These are phyloP conservation scores for Eretmocerus hayati DNA, from an alignment of 2,888 invertebrate genomes.

Conservation along the genomic window DNA sequence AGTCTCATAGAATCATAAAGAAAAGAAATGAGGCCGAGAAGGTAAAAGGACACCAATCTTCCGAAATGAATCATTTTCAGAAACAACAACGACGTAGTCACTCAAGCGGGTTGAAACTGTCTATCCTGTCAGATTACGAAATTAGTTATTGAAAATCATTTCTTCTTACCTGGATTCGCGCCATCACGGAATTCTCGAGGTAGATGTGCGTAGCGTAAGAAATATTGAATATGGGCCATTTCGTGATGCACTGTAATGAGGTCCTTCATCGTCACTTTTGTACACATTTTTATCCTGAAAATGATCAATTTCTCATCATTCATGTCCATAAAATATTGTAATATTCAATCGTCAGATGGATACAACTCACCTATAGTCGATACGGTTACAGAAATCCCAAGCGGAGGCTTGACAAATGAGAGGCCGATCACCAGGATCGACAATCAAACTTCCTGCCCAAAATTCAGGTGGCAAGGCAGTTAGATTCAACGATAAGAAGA, in stretches of 20 bases:
- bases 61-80: too few relatives aligned
- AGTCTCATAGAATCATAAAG: too few relatives aligned
- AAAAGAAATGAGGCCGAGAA: too few relatives aligned
- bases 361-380: conserved; percentile 71
- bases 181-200: conserved; percentile 85
- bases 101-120: too few relatives aligned
- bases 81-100: too few relatives aligned
- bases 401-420: conserved; percentile 86
- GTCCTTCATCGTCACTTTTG: conserved; percentile 77
- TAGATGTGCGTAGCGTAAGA: conserved; percentile 72
- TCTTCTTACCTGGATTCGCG: conserved; percentile 74
- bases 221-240: conserved; percentile 87
- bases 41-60: too few relatives aligned
- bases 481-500: conserved; percentile 84
- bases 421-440: conserved; percentile 69
- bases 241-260: conserved; percentile 85
- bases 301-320: background rate
- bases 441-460: conserved; percentile 79
- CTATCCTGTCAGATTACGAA: too few relatives aligned
- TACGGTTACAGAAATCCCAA: conserved; percentile 88
- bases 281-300: conserved; percentile 80
- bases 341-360: background rate
- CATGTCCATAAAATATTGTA: background rate
- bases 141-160: conserved; percentile 12
- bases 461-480: conserved; percentile 79